Conservation (phyloP, 2,797 vertebrate genomes). For the Knipowitschia caucasica region DNA sequence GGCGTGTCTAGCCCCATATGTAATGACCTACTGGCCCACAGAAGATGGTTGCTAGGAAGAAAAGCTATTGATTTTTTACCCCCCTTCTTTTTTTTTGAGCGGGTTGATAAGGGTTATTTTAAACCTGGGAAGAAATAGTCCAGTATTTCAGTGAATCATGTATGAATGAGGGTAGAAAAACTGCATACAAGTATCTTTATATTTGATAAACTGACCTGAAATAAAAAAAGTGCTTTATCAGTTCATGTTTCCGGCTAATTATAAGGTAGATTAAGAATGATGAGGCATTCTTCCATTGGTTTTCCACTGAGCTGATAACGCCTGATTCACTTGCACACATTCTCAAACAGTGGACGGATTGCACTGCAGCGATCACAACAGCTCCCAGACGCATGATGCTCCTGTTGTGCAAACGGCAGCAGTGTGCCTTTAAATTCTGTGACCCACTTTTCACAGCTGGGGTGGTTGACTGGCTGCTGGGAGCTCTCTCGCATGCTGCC, state of each 20-base stretch:
- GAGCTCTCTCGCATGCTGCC: slow-evolving; percentile 53
- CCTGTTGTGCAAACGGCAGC: slow-evolving; percentile 8
- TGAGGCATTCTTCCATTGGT: neutral
- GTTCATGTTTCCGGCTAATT: slow-evolving; percentile 32
- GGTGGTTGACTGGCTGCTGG: slow-evolving; percentile 48
- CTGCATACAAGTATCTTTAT: too few relatives aligned
- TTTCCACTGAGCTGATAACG: slow-evolving; percentile 31
- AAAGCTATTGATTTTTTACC: slow-evolving; percentile 10
- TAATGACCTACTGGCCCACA: slow-evolving; percentile 55
- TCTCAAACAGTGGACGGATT: slow-evolving; percentile 33
- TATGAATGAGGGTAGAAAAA: slow-evolving; percentile 10
- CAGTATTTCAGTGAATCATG: slow-evolving; percentile 6
- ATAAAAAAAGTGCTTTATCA: slow-evolving; percentile 13
- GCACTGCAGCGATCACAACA: slow-evolving; percentile 37
- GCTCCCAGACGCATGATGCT: slow-evolving; percentile 18
- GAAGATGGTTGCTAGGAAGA: slow-evolving; percentile 62
- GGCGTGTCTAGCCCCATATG: slow-evolving; percentile 53
- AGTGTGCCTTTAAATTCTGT: slow-evolving; percentile 75
- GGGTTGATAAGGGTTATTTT: neutral
- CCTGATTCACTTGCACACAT: slow-evolving; percentile 43
- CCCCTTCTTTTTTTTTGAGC: too few relatives aligned
- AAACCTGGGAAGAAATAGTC: neutral
- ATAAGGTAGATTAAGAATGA: slow-evolving; percentile 18
- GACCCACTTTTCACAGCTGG: slow-evolving; percentile 76
- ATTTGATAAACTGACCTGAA: neutral